phyloP scores from a whole-genome alignment of 2,888 invertebrate species.

The Thecophora atra region DNA sequence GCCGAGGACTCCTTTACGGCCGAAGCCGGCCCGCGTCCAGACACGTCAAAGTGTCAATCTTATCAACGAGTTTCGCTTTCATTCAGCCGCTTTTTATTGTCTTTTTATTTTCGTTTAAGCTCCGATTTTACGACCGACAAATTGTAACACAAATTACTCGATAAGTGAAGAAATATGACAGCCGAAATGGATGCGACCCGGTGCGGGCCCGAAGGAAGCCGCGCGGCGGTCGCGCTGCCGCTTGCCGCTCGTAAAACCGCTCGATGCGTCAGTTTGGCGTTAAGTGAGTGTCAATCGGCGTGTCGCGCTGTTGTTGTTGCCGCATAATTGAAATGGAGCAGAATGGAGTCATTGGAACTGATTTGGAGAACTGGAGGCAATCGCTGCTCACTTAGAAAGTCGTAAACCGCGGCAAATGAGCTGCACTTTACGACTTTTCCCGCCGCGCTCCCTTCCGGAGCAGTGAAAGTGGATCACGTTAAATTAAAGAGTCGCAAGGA shows the following conservation, averaged over 20 bases:
- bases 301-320: neutral
- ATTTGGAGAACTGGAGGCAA: conserved; percentile 36
- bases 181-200: conserved; percentile 35
- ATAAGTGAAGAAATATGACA: conserved; percentile 64
- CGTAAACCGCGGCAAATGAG: conserved; percentile 51
- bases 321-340: neutral
- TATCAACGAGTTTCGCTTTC: conserved; percentile 35
- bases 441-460: neutral
- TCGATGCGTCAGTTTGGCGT: conserved; percentile 53
- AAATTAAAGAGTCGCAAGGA: neutral
- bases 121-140: conserved; percentile 59
- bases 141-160: conserved; percentile 57
- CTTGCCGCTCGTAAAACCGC: conserved; percentile 41
- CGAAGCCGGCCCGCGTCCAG: neutral
- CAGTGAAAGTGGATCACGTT: neutral
- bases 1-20: conserved; percentile 17
- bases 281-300: conserved; percentile 53
- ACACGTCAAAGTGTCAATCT: conserved; percentile 18
- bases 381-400: conserved; percentile 54
- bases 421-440: neutral
- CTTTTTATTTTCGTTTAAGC: conserved; percentile 44
- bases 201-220: conserved; percentile 15
- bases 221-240: neutral
- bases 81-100: conserved; percentile 27
- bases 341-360: conserved; percentile 24